Conservation (phyloP, 2,888 invertebrate species). For the Drosophila neotestacea region DNA sequence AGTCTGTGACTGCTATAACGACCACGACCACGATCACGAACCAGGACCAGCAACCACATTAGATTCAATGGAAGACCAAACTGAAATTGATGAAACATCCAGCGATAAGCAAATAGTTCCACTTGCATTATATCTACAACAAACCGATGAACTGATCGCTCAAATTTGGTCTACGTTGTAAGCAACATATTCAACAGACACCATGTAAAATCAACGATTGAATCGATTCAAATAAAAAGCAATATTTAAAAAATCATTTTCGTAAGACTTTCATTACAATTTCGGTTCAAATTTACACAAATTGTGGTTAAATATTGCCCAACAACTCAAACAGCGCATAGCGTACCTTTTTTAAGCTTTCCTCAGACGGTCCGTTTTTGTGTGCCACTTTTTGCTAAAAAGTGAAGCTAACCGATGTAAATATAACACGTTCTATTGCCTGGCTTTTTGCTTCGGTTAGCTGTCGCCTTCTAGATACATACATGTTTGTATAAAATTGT, state of each 20-base stretch:
- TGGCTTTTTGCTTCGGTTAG: no score
- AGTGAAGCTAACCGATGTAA: no score
- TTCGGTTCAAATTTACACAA: neutral
- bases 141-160: slow-evolving; percentile 23
- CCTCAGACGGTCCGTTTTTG: neutral
- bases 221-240: slow-evolving; percentile 12
- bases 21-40: neutral
- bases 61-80: neutral
- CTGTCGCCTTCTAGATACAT: no score
- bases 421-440: no score
- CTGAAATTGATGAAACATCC: neutral
- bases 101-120: slow-evolving; percentile 1
- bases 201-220: neutral
- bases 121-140: slow-evolving; percentile 1
- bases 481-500: no score
- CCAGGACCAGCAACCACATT: neutral
- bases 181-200: neutral
- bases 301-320: neutral
- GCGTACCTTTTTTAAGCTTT: neutral
- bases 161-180: neutral
- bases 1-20: no score
- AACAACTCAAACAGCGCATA: neutral
- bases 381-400: no score
- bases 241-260: neutral
- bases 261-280: neutral